Percentiles rank a stretch among this genome's conserved stretches.
Conservation (phyloP, 1,140 invertebrate species). For the Diabrotica virgifera region DNA sequence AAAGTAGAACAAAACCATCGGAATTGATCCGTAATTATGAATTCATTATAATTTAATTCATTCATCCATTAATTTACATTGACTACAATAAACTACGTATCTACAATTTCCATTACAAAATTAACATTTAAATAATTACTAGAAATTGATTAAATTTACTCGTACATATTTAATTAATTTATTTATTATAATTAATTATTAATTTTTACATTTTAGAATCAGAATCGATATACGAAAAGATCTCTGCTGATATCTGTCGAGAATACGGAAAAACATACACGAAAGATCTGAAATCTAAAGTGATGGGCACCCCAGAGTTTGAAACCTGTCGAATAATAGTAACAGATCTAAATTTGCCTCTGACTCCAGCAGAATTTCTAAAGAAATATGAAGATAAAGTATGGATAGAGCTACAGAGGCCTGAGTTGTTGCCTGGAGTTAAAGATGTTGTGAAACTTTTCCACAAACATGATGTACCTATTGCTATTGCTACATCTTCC, state of each 20-base stretch:
- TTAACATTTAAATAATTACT: no score
- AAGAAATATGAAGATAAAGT: slow-evolving; percentile 34
- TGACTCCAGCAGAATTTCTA: slow-evolving; percentile 54
- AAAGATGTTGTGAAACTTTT: slow-evolving; percentile 78
- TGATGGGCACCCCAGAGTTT: slow-evolving; percentile 57
- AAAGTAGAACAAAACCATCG: no score
- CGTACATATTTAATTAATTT: background rate
- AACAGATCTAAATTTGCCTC: slow-evolving; percentile 51
- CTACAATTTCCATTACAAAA: no score
- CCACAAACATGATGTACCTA: slow-evolving; percentile 71
- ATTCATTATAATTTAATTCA: no score
- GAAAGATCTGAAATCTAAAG: slow-evolving; percentile 54
- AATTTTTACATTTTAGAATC: slow-evolving; percentile 42
- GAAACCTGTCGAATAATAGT: slow-evolving; percentile 56
- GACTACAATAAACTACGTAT: no score
- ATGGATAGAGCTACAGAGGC: slow-evolving; percentile 29
- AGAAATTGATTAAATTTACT: slow-evolving; percentile 8
- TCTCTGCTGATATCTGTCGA: slow-evolving; percentile 40
- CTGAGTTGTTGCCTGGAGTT: slow-evolving; percentile 62
- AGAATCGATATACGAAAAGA: slow-evolving; percentile 43
- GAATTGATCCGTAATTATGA: no score
- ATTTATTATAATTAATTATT: no score
- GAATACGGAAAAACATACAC: slow-evolving; percentile 58
- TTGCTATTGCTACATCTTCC: slow-evolving; percentile 88
- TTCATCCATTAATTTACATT: no score